Percentiles rank a stretch among this genome's conserved stretches.
These are phyloP conservation scores for Australoheros facetus DNA, from an alignment of 2,797 vertebrate genomes.

Conservation along the genomic window DNA sequence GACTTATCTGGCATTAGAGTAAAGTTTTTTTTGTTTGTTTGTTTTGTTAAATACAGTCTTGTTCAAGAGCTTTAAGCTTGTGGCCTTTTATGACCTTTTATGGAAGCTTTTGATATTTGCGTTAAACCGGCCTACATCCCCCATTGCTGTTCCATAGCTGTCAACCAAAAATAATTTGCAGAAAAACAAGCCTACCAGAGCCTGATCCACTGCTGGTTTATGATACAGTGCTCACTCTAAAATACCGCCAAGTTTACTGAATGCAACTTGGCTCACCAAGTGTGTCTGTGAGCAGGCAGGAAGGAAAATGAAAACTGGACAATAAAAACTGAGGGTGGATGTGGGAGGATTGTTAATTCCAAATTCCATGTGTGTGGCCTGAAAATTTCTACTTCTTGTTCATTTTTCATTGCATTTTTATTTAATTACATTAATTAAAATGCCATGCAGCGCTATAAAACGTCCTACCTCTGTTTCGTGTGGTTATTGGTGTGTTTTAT, in stretches of 20 bases:
- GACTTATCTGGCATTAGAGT: background rate
- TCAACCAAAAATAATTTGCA: conserved; percentile 33
- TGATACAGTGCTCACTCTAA: conserved; percentile 41
- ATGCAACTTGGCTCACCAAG: conserved; percentile 14
- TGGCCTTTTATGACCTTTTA: conserved; percentile 42
- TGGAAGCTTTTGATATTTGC: conserved; percentile 33
- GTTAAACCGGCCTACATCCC: background rate
- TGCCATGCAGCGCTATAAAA: conserved; percentile 36
- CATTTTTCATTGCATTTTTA: conserved; percentile 55
- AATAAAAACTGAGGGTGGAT: conserved; percentile 36
- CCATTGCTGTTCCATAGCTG: conserved; percentile 2
- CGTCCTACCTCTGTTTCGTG: conserved; percentile 11
- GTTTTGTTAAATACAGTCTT: background rate
- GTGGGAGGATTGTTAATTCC: conserved; percentile 34
- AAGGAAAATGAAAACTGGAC: conserved; percentile 39
- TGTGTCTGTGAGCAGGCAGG: conserved; percentile 25
- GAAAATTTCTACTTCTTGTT: conserved; percentile 45
- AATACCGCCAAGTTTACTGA: conserved; percentile 28
- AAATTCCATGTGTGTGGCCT: conserved; percentile 1
- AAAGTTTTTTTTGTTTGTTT: background rate
- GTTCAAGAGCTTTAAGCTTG: conserved; percentile 23
- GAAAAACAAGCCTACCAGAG: conserved; percentile 24
- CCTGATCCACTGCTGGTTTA: conserved; percentile 38
- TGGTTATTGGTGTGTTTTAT: conserved; percentile 25
- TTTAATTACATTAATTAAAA: conserved; percentile 70